Base-by-base conservation (phyloP, 2,888 invertebrate genomes). In the Amorpha juglandis region DNA sequence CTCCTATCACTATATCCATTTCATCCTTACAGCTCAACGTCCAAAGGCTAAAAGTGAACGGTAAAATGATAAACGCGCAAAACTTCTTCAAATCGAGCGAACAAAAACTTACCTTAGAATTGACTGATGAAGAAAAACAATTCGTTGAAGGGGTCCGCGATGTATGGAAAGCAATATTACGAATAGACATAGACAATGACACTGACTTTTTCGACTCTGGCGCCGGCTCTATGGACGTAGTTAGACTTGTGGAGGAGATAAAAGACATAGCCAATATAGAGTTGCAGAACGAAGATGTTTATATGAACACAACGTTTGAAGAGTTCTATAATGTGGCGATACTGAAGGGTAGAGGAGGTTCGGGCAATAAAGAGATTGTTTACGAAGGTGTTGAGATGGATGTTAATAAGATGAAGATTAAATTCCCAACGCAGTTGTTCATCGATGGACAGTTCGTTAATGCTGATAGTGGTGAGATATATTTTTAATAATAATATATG, bases 141-240 rank as follows among this genome's bases (percentile, higher is more conserved):
- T 95, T 96, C 73, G 94, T 96, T 0, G 95, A 96, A 65, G 92
- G 89, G 48, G 91, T 97, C 0, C 89, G 95, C 74, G 89, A 90
- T 12, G 95, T 98, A 64, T 99, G 99, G 99, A 95, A 95, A 70
- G 95, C 96, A 0, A 99, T 99, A 64, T 93, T 99, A 0, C 96
- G 96, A 75, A 92, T 95, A 0, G 95, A 96, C 2, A 94, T 97
- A 7, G 95, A 96, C 11, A 95, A 96, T 9, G 95, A 96, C 2
- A 98, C 98, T 0, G 98, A 99, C 82, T 99, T 99, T 92, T 99
- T 99, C 88, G 95, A 95, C 0, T 95, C 95, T n/a, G 99, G 99
- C 12, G 99, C 98, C n/a, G 98, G 98, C 0, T 99, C 99, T 8
- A 99, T 99, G 98, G 99, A 99, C 86, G 98, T 99, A 1, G 98